phyloP scores from a whole-genome alignment of 1,140 invertebrate species.

The Radopholus similis region DNA sequence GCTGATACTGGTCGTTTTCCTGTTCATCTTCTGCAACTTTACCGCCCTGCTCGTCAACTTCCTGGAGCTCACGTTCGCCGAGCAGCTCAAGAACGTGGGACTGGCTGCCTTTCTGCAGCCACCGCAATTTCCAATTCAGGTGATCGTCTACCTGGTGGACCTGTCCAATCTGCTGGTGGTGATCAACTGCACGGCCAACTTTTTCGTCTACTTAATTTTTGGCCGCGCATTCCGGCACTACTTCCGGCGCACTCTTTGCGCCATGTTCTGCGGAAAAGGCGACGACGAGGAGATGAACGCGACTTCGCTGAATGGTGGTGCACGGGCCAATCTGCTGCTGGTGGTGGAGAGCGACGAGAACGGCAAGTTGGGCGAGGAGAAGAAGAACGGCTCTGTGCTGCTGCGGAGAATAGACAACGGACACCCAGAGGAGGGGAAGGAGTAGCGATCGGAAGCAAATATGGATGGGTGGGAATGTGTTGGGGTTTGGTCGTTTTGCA shows the following conservation, averaged over 20 bases:
- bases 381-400: background rate
- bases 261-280: constrained; percentile 26
- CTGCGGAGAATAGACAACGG: background rate
- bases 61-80: constrained; percentile 53
- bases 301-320: background rate
- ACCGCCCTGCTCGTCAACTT: constrained; percentile 58
- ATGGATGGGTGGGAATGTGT: background rate
- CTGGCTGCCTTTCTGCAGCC: background rate
- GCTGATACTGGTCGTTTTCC: constrained; percentile 55
- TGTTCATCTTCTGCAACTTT: constrained; percentile 60
- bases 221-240: constrained; percentile 47
- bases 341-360: background rate
- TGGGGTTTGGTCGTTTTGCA: background rate
- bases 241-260: constrained; percentile 48
- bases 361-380: background rate
- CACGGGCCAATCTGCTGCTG: background rate
- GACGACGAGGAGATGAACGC: background rate
- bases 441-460: background rate
- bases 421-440: background rate
- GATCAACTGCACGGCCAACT: constrained; percentile 58
- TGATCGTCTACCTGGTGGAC: constrained; percentile 57
- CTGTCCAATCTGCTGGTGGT: constrained; percentile 58
- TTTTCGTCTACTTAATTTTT: constrained; percentile 58
- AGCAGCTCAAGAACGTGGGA: constrained; percentile 48
- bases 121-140: background rate